Percentiles rank a stretch among this genome's conserved stretches.
Conservation (phyloP, 1,140 invertebrate genomes). For the Caerostris extrusa region DNA sequence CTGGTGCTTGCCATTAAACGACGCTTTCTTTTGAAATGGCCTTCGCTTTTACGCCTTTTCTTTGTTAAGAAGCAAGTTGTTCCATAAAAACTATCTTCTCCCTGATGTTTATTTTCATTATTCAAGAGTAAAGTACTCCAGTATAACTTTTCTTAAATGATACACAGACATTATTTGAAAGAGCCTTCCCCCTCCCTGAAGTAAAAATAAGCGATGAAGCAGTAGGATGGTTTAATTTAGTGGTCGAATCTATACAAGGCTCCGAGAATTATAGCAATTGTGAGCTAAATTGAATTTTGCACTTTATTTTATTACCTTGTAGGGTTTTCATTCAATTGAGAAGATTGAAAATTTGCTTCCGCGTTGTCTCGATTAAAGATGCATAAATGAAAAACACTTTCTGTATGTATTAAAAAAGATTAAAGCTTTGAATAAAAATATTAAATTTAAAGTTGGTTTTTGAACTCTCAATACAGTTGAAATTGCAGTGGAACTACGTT, state of each 20-base stretch:
- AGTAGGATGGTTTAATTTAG: slow-evolving; percentile 41
- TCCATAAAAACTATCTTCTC: slow-evolving; percentile 38
- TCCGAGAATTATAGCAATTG: slow-evolving; percentile 27
- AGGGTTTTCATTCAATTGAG: neutral
- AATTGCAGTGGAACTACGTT: no score
- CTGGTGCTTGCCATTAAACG: slow-evolving; percentile 51
- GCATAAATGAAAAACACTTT: neutral
- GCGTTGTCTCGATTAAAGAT: neutral
- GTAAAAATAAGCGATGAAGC: neutral
- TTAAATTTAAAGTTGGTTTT: neutral
- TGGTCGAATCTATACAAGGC: slow-evolving; percentile 18
- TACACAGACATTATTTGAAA: slow-evolving; percentile 48
- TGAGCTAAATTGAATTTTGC: slow-evolving; percentile 34
- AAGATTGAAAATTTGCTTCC: slow-evolving; percentile 1
- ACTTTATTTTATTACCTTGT: neutral
- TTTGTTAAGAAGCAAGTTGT: slow-evolving; percentile 43
- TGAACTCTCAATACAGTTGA: no score
- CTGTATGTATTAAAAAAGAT: no score
- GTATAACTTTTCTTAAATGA: slow-evolving; percentile 41
- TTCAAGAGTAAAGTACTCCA: slow-evolving; percentile 24
- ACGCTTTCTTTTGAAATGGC: slow-evolving; percentile 41
- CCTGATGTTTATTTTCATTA: slow-evolving; percentile 47
- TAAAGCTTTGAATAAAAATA: neutral
- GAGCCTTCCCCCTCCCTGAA: neutral
- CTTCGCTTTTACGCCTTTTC: slow-evolving; percentile 57